Evolutionary conservation across 2,113 vertebrate genomes (phyloP).

Genomic region (Rhinoderma darwinii): DNA sequence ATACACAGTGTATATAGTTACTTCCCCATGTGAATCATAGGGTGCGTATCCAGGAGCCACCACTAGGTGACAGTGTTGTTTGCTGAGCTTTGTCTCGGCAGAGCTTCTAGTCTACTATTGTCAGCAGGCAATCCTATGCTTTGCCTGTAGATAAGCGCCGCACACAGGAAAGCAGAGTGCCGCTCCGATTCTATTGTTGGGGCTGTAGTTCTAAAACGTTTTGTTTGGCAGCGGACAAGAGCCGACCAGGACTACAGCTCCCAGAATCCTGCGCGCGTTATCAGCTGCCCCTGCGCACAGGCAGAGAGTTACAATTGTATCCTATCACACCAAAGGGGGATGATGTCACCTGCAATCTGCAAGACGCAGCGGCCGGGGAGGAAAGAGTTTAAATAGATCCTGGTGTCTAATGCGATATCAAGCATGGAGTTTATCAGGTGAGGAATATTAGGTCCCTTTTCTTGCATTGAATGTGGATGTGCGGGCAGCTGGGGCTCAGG

Average conservation of each 20-base stretch:
- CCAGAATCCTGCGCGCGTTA: conserved; percentile 61
- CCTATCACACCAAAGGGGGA: conserved; percentile 66
- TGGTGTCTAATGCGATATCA: conserved; percentile 51
- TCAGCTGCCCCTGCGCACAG: not conserved
- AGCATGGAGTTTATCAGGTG: conserved; percentile 13
- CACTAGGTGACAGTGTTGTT: not conserved
- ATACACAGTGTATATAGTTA: not conserved
- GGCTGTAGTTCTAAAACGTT: conserved; percentile 13
- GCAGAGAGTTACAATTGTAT: conserved; percentile 48
- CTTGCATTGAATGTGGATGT: not conserved
- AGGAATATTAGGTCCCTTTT: not conserved
- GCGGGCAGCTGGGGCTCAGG: not conserved
- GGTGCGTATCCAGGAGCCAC: not conserved
- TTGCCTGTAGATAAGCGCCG: conserved; percentile 37
- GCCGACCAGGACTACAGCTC: conserved; percentile 63
- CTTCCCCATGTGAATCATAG: not conserved
- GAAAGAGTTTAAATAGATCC: conserved; percentile 72
- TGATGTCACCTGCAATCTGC: conserved; percentile 80
- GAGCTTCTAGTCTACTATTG: conserved; percentile 18
- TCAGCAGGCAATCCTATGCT: not conserved
- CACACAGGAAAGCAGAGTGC: not conserved
- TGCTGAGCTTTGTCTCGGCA: not conserved
- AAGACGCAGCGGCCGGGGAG: conserved; percentile 63
- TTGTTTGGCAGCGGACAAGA: not conserved
- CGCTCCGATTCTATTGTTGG: not conserved